Evolutionary conservation across 2,888 invertebrate species (phyloP), one percentile per base, ranked within the genome.

Genomic region (Synergus laeviventris): DNA sequence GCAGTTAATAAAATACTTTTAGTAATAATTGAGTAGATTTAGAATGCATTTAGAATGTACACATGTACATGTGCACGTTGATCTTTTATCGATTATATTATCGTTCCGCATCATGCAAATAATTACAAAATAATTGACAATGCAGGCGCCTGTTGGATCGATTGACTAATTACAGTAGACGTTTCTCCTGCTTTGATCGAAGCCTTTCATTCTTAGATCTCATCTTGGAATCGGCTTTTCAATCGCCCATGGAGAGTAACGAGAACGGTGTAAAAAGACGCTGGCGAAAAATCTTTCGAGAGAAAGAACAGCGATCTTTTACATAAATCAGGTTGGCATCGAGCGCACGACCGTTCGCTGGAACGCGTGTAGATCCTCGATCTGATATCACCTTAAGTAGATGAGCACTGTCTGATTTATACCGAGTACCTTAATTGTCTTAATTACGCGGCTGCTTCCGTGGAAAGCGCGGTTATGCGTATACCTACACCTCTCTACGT

Each of bases 361-460:
- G 84, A 86, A 86, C 86, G 86, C 85, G 83, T 86, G 86, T 85
- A 87, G 87, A 88, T 88, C 83, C 84, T 81, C 80, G 85, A 87
- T 87, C 81, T 83, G 88, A 88, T 88, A 86, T 84, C 83, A 83
- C 79, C 81, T 83, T 83, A 86, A 88, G 87, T 86, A 88, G 88
- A 87, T 87, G 87, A 87, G 87, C 85, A 78, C 83, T 81, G 82
- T 86, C 87, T 88, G 89, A 89, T 88, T 88, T 88, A 88, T 87
- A 84, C 86, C 83, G 84, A 86, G 86, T 86, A 85, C 84, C 86
- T 89, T 89, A 88, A 88, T 88, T 88, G 88, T 89, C 88, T 89
- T 88, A 87, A 88, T 89, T 89, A 88, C 87, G 86, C 84, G 80
- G 82, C 83, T 83, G 88, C 87, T 89, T 88, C 88, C 87, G 88